Evolutionary conservation across 2,797 vertebrate species (phyloP).

Genomic region (Myotis pilosus): DNA sequence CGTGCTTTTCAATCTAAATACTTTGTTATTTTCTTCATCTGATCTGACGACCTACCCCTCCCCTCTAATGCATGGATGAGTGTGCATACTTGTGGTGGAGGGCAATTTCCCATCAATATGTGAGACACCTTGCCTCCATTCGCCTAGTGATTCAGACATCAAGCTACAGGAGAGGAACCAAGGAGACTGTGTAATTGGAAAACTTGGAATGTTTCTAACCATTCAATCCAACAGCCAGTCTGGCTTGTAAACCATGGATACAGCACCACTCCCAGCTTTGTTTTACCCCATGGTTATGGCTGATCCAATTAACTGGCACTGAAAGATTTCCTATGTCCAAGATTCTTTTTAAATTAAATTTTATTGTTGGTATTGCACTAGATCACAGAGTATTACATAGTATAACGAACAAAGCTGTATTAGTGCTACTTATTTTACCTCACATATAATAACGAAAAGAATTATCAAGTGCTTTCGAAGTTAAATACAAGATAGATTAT

Average conservation of each 20-base stretch:
- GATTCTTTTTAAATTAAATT: conserved; percentile 75
- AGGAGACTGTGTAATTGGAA: not conserved
- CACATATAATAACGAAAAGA: conserved; percentile 66
- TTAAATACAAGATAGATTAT: conserved; percentile 68
- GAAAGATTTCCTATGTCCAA: conserved; percentile 64
- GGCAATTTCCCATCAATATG: not conserved
- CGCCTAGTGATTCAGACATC: not conserved
- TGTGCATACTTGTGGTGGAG: not conserved
- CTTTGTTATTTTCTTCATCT: conserved; percentile 13
- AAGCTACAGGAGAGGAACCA: not conserved
- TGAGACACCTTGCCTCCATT: not conserved
- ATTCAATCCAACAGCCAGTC: not conserved
- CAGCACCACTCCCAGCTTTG: not conserved
- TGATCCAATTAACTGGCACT: conserved; percentile 59
- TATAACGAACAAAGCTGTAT: conserved; percentile 62
- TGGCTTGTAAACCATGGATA: not conserved
- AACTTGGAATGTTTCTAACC: not conserved
- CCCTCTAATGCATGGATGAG: not conserved
- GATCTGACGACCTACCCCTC: not conserved
- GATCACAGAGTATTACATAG: conserved; percentile 70
- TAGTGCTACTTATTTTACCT: conserved; percentile 68
- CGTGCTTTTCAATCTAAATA: not conserved
- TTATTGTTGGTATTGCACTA: conserved; percentile 71
- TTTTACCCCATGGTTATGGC: conserved; percentile 32
- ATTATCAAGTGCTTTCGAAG: conserved; percentile 66